Evolutionary conservation across 1,140 invertebrate species (phyloP).

Genomic region (Bombus pyrosoma): DNA sequence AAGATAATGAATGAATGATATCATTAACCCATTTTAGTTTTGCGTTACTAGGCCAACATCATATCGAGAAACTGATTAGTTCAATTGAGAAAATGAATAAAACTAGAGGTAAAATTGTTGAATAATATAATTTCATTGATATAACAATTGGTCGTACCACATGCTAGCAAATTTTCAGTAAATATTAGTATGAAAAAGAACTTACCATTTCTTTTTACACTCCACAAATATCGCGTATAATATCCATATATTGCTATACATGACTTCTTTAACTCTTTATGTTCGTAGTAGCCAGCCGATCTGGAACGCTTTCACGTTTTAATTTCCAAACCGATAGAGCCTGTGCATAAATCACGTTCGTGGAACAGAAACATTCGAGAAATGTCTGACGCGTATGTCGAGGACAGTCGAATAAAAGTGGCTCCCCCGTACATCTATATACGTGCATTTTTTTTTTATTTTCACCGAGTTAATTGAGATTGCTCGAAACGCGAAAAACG

Average conservation of each 20-base stretch:
- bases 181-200: too few species aligned
- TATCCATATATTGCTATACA: neutral
- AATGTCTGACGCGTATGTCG: neutral
- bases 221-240: too few species aligned
- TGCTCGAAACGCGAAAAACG: constrained; percentile 19
- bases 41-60: neutral
- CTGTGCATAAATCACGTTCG: constrained; percentile 1
- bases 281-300: too few species aligned
- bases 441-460: neutral
- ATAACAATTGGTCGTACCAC: too few species aligned
- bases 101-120: too few species aligned
- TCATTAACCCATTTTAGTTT: neutral
- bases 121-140: too few species aligned
- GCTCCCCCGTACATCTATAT: neutral
- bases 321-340: constrained; percentile 2
- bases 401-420: neutral
- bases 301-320: neutral
- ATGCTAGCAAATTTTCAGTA: too few species aligned
- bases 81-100: neutral
- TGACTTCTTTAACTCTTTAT: neutral
- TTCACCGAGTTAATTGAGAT: constrained; percentile 10
- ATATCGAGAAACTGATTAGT: neutral
- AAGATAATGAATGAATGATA: neutral
- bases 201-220: neutral
- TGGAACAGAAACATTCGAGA: constrained; percentile 3